These are phyloP conservation scores for Butastur rufipennis DNA, from an alignment of 2,113 vertebrate genomes.

Conservation along the genomic window DNA sequence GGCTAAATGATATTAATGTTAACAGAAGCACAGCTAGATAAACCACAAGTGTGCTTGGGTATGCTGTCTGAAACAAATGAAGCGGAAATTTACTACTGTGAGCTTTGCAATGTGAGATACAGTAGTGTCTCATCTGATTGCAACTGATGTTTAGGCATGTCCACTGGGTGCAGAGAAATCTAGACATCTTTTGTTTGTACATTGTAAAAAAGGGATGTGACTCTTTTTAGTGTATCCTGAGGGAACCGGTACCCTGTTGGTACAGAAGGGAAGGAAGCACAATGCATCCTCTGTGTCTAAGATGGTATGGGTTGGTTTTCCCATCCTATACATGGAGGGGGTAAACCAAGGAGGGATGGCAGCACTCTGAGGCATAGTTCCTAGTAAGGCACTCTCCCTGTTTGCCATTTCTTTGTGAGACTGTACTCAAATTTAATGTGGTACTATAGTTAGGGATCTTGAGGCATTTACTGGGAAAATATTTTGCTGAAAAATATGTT, in stretches of 20 bases:
- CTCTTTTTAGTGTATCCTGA: not conserved
- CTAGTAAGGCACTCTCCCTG: not conserved
- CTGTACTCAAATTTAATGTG: not conserved
- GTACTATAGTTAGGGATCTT: not conserved
- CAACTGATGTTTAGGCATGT: not conserved
- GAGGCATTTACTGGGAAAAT: not conserved
- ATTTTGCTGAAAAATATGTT: not conserved
- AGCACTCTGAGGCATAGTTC: not conserved
- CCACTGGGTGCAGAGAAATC: not conserved
- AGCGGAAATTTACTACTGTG: not conserved
- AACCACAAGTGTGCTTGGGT: not conserved
- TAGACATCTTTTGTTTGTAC: not conserved
- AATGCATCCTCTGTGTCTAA: not conserved
- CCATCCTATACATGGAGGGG: not conserved
- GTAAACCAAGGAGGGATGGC: not conserved
- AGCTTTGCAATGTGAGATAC: not conserved
- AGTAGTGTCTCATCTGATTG: rapidly evolving
- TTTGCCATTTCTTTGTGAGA: not conserved
- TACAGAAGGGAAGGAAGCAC: not conserved
- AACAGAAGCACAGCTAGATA: not conserved
- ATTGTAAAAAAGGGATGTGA: not conserved
- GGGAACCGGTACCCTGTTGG: not conserved
- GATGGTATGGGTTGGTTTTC: not conserved
- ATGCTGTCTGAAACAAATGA: not conserved
- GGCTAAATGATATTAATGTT: not conserved